Conservation (phyloP, 2,113 vertebrate species). For the Struthio camelus region DNA sequence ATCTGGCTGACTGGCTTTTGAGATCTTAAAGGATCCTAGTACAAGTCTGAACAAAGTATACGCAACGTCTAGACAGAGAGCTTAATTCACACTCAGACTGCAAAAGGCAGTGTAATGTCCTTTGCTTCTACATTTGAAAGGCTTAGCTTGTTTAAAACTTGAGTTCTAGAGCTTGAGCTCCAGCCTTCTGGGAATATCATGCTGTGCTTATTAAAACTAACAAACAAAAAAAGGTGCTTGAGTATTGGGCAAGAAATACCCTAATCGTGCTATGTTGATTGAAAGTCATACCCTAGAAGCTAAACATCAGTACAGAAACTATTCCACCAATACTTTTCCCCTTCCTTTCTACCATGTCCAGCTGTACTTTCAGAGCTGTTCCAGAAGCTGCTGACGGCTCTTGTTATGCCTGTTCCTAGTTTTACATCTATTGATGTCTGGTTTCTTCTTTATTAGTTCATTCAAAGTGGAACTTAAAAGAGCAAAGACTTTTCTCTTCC, state of each 20-base stretch:
- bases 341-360: neutral
- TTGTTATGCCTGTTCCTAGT: neutral
- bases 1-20: neutral
- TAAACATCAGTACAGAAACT: neutral
- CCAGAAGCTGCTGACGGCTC: neutral
- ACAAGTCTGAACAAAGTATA: conserved; percentile 6
- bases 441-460: neutral
- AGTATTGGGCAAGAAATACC: neutral
- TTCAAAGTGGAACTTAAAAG: neutral
- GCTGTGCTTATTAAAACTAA: neutral
- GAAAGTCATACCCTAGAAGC: neutral
- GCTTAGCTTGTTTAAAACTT: conserved; percentile 1
- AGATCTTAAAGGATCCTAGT: conserved; percentile 33
- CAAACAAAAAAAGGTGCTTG: neutral
- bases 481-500: neutral
- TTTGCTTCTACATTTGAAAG: neutral
- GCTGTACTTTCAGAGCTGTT: neutral
- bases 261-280: neutral
- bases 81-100: neutral
- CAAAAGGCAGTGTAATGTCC: neutral
- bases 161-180: neutral
- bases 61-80: neutral
- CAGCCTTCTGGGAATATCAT: neutral
- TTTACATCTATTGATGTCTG: neutral
- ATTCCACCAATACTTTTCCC: neutral